Evolutionary conservation across 1,140 invertebrate genomes (phyloP), one percentile per base, ranked within the genome.

Genomic region (Eueides isabella): DNA sequence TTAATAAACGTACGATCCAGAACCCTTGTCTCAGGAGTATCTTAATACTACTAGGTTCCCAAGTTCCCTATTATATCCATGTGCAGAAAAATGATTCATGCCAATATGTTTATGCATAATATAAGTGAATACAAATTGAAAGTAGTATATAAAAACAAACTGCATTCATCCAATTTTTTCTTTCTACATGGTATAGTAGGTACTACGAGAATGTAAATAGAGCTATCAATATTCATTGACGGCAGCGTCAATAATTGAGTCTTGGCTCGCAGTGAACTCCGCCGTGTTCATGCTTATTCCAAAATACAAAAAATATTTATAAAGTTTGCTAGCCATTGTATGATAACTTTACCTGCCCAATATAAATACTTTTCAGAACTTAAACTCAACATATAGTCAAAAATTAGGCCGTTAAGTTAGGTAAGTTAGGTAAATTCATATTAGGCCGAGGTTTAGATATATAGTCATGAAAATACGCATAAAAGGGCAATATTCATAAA

Each of bases 221-320:
- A 41, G 72, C 72, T 67, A 68, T 74, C 72, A 74, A 74, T 74
- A 74, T 74, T 74, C 72, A 74, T 68, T 26, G 66, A 68, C 19
- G 61, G 65, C 65, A 62, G 19, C 66, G 61, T 74, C 72, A 74
- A 68, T 68, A 67, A 68, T 67, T 67, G 72, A 74, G 35, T 67
- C 61, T 68, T 74, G 31, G 35, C 61, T 73, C n/a, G 28, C 26
- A 67, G 55, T 31, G 12, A 68, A n/a, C 48, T 31, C 16, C 23
- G 67, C 30, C 30, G 6, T 61, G 48, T 68, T 26, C 48, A 55
- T 19, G 26, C 48, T 55, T 55, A 55, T 55, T 55, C 19, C 23
- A 12, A 55, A 55, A 55, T 26, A 23, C 19, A 55, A 26, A 55
- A 55, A 55, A 55, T 55, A 26, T 26, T 3, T 19, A 44, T 1